Evolutionary conservation across 2,113 vertebrate genomes (phyloP).

Genomic region (Chlorodrepanis virens): DNA sequence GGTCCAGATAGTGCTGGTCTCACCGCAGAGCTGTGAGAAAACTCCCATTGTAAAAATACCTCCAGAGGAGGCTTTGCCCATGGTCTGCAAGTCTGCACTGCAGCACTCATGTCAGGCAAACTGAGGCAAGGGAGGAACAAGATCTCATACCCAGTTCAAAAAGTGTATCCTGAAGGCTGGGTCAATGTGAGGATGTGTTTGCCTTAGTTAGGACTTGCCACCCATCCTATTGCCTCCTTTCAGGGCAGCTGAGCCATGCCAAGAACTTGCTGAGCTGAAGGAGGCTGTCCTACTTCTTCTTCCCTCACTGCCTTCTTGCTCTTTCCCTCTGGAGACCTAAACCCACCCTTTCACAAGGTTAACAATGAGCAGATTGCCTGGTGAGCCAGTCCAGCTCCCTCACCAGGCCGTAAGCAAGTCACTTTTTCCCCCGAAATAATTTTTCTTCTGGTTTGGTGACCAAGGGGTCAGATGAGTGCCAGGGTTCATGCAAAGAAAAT

Average conservation of each 20-base stretch:
- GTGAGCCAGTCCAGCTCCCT: not conserved
- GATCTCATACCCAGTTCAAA: not conserved
- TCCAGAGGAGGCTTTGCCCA: not conserved
- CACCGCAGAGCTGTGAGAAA: not conserved
- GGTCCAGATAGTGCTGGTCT: not conserved
- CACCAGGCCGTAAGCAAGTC: not conserved
- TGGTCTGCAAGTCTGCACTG: not conserved
- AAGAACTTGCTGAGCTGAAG: not conserved
- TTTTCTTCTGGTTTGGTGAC: not conserved
- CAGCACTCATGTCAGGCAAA: not conserved
- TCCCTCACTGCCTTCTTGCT: not conserved
- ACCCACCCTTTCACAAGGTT: not conserved
- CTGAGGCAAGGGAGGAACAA: not conserved
- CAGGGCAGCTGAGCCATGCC: not conserved
- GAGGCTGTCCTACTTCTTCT: not conserved
- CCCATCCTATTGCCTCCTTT: rapidly evolving
- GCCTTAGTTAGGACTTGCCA: not conserved
- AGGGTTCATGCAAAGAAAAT: not conserved
- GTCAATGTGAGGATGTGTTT: not conserved
- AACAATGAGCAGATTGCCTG: not conserved
- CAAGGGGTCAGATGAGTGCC: not conserved
- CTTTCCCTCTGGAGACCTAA: not conserved
- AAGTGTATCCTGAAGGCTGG: not conserved
- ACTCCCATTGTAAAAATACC: not conserved
- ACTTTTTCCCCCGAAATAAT: rapidly evolving